Evolutionary conservation across 2,888 invertebrate genomes (phyloP).

Genomic region (Allophyes oxyacanthae): DNA sequence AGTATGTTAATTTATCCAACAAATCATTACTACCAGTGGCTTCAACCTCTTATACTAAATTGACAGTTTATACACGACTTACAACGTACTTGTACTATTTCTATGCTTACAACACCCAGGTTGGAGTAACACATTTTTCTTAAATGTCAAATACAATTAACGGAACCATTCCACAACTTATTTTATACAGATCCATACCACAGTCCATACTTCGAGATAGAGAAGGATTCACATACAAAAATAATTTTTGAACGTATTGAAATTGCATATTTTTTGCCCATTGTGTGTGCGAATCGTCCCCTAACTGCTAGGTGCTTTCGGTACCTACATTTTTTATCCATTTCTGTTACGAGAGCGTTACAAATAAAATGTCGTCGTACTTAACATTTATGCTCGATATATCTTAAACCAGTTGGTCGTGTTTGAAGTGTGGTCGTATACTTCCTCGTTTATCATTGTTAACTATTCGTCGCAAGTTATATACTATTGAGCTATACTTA

Average conservation of each 20-base stretch:
- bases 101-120: too few species aligned
- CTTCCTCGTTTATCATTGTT: constrained; percentile 62
- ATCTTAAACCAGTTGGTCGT: constrained; percentile 60
- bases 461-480: constrained; percentile 32
- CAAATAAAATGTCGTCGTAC: constrained; percentile 59
- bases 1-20: too few species aligned
- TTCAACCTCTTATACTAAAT: constrained; percentile 5
- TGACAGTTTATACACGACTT: constrained; percentile 22
- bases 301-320: neutral
- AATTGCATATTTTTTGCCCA: too few species aligned
- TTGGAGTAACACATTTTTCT: constrained; percentile 15
- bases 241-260: too few species aligned
- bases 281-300: too few species aligned
- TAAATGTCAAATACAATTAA: constrained; percentile 43
- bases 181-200: neutral
- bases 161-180: neutral
- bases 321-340: constrained; percentile 20
- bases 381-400: constrained; percentile 60
- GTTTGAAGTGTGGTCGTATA: constrained; percentile 46
- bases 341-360: constrained; percentile 19
- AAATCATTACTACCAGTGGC: constrained; percentile 2
- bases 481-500: constrained; percentile 19
- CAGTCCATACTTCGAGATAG: neutral
- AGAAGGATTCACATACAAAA: too few species aligned
- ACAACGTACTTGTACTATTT: too few species aligned